A percentile compares a stretch with the other conserved stretches of the same genome.
phyloP scores from a whole-genome alignment of 2,888 invertebrate genomes.

The Perdita meconis region DNA sequence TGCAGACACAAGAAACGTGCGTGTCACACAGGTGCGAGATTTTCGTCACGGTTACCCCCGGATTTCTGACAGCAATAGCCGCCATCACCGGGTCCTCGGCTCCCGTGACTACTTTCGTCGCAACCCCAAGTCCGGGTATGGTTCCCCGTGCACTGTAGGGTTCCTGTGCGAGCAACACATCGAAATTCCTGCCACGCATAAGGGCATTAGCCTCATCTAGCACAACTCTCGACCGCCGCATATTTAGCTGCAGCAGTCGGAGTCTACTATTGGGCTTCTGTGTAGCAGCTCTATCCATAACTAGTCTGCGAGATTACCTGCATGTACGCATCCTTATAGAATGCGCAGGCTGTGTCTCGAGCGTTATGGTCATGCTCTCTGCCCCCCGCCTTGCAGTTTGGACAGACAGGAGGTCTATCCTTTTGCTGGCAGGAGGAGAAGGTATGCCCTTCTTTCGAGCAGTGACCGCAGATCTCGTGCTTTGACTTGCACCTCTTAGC shows the following conservation, averaged over 20 bases:
- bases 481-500: neutral
- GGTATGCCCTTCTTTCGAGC: neutral
- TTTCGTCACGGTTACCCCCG: neutral
- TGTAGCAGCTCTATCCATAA: neutral
- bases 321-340: neutral
- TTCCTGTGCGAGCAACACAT: neutral
- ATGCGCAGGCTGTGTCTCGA: neutral
- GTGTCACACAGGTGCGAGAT: neutral
- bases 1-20: neutral
- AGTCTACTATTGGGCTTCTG: neutral
- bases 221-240: neutral
- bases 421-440: neutral
- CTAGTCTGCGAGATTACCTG: neutral
- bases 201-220: neutral
- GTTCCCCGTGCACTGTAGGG: neutral
- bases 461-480: neutral
- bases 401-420: neutral
- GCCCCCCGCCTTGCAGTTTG: neutral
- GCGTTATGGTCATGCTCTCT: neutral
- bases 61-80: neutral
- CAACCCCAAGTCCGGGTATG: neutral
- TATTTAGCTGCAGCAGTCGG: conserved; percentile 2
- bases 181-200: neutral
- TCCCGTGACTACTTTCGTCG: neutral
- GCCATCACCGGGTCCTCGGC: neutral